Base-by-base conservation (phyloP, 2,888 invertebrate genomes). In the Chalcis sispes region DNA sequence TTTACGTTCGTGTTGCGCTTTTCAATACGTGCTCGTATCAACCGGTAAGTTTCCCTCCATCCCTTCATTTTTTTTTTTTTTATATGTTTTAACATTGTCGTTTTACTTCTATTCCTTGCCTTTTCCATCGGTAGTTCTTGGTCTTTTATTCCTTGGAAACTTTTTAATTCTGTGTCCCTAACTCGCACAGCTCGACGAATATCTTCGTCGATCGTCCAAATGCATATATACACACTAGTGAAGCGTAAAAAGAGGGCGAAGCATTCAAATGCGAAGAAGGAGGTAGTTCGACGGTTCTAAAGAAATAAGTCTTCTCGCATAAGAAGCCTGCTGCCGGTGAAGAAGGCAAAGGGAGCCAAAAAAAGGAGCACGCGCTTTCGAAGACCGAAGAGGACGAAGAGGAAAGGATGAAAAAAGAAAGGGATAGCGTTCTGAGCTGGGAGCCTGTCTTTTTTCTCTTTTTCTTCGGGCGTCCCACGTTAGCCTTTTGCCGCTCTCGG, bases 211-310 rank as follows among this genome's bases (percentile, higher is more conserved):
- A 72, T 72, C 61, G 62, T 27, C 52, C 70, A 25, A 29, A 70
- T 40, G 29, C 1, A n/a, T 5, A 25, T 48, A 32, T 18, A 50
- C 46, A 36, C 42, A 25, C 56, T 42, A 52, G n/a, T 18, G 59
- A 40, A 74, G 59, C 62, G 52, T 65, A 70, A 71, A 67, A 64
- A 77, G 50, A 67, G 54, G 48, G 29, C 70, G 77, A 72, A 64
- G 72, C 69, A 79, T 72, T 76, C 76, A 80, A 79, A 78, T 79
- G 67, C 40, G 32, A 46, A 25, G 61, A 64, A 73, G 66, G 69
- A 73, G 66, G 69, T 65, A 77, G 65, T 78, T 75, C 77, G 78
- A 81, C 78, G 78, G 74, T 75, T 77, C 40, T 42, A 40, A 74
- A 75, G 75, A 69, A 75, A 75, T 77, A 75, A 75, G 75, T 72